Conservation (phyloP, 2,888 invertebrate species). For the Azorinus chamasolen region DNA sequence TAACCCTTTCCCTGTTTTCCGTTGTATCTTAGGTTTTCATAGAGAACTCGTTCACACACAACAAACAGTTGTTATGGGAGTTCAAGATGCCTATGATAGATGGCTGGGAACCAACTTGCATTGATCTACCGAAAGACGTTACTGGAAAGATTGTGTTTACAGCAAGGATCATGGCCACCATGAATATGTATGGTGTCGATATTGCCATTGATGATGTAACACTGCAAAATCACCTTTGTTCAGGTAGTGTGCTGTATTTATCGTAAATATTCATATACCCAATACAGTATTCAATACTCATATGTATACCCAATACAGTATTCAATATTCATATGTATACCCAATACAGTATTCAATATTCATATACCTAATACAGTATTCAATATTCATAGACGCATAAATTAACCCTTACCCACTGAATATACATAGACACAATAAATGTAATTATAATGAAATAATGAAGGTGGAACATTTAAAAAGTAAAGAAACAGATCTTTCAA, state of each 20-base stretch:
- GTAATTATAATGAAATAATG: no score
- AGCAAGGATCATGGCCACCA: constrained; percentile 51
- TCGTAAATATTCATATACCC: no score
- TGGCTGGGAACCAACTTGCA: constrained; percentile 67
- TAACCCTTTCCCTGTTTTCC: no score
- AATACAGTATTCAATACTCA: no score
- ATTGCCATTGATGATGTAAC: constrained; percentile 77
- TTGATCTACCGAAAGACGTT: constrained; percentile 63
- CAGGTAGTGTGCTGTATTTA: constrained; percentile 20
- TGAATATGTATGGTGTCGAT: constrained; percentile 70
- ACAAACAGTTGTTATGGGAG: constrained; percentile 37
- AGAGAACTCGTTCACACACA: constrained; percentile 8
- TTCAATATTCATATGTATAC: background rate
- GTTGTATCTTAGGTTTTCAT: constrained; percentile 42
- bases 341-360: background rate
- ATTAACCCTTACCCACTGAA: no score
- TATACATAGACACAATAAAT: no score
- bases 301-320: no score
- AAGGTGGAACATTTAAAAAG: no score
- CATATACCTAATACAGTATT: no score
- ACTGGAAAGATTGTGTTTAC: constrained; percentile 68
- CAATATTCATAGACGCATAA: no score
- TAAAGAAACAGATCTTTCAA: no score
- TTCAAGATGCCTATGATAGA: constrained; percentile 59
- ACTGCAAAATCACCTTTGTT: constrained; percentile 57